phyloP scores from a whole-genome alignment of 2,113 vertebrate genomes.

The Chloroceryle aenea region DNA sequence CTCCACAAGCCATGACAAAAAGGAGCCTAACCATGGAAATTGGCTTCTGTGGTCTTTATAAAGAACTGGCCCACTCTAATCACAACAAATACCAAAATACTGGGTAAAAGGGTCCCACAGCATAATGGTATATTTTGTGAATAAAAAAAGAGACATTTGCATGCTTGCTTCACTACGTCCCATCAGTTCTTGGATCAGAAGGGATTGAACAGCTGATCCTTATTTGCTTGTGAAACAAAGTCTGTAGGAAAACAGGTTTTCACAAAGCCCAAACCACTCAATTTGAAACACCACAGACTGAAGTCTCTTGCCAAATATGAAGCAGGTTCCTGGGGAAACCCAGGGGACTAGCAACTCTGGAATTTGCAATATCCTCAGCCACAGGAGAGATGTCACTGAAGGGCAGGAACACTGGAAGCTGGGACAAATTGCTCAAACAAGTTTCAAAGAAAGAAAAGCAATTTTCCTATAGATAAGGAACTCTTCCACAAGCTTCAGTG shows the following conservation, averaged over 20 bases:
- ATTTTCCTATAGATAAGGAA: constrained; percentile 13
- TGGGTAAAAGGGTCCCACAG: not conserved
- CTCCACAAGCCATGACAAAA: not conserved
- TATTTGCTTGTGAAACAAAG: constrained; percentile 59
- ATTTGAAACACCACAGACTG: not conserved
- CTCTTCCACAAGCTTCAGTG: not conserved
- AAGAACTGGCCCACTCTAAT: not conserved
- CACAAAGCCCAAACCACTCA: constrained; percentile 1
- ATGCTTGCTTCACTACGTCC: not conserved
- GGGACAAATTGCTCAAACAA: constrained; percentile 4
- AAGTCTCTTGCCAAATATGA: constrained; percentile 3
- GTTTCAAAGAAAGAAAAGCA: constrained; percentile 30
- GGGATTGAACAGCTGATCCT: constrained; percentile 5
- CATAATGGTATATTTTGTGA: not conserved
- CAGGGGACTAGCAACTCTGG: not conserved
- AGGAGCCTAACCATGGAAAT: not conserved
- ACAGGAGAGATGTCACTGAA: not conserved
- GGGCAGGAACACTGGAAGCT: not conserved
- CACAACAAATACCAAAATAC: not conserved
- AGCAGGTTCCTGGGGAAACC: not conserved
- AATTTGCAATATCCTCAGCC: constrained; percentile 37
- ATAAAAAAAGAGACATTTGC: not conserved
- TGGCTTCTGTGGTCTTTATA: not conserved
- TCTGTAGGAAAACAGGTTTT: constrained; percentile 29
- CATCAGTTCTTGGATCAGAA: not conserved